A percentile compares a stretch with the other conserved stretches of the same genome.
Evolutionary conservation across 1,140 invertebrate genomes (phyloP).

Genomic region (Wasmannia auropunctata): DNA sequence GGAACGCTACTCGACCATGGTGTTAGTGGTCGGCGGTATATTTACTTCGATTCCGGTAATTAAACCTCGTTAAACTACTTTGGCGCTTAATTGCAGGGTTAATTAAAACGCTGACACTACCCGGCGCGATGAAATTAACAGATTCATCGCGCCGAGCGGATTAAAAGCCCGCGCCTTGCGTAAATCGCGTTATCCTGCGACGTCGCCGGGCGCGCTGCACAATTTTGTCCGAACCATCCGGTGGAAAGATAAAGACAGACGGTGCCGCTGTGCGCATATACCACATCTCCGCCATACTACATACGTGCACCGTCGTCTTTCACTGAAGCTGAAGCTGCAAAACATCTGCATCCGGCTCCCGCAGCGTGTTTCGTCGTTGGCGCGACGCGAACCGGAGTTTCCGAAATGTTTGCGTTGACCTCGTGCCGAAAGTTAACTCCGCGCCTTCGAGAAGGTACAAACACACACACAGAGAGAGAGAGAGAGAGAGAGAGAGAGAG

Average conservation of each 20-base stretch:
- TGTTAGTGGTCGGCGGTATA: conserved; percentile 27
- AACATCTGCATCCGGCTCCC: conserved; percentile 22
- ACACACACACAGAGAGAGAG: neutral
- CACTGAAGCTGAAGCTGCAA: conserved; percentile 25
- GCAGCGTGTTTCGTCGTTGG: neutral
- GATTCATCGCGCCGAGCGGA: conserved; percentile 40
- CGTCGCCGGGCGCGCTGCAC: too few species aligned
- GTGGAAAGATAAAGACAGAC: neutral
- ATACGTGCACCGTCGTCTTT: neutral
- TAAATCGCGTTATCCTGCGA: conserved; percentile 33
- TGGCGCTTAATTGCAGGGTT: conserved; percentile 48
- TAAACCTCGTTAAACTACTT: conserved; percentile 45
- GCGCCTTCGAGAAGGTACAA: neutral
- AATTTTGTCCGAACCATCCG: conserved; percentile 15
- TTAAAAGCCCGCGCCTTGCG: conserved; percentile 40
- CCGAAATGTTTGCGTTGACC: conserved; percentile 56
- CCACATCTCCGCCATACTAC: neutral
- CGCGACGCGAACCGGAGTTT: neutral
- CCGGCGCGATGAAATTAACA: conserved; percentile 53
- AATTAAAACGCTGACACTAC: conserved; percentile 52
- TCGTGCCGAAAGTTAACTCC: conserved; percentile 29
- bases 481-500: conserved; percentile 1
- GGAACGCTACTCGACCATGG: neutral
- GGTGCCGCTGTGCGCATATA: too few species aligned
- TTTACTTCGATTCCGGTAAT: conserved; percentile 54